phyloP scores from a whole-genome alignment of 2,888 invertebrate genomes.

The Aplocera efformata region DNA sequence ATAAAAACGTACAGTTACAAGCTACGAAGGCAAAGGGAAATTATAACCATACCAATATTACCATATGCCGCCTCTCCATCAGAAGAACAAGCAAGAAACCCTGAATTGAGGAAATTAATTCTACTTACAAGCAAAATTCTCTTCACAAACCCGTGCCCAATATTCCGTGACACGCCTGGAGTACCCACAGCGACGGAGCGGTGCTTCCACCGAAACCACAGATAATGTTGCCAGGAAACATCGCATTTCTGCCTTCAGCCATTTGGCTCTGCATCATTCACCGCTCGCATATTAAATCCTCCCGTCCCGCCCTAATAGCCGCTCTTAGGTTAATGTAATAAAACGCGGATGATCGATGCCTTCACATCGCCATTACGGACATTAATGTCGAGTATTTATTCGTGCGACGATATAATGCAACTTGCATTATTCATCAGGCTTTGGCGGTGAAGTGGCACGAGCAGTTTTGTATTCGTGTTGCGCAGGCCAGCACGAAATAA shows the following conservation, averaged over 20 bases:
- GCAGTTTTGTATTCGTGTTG: slow-evolving; percentile 2
- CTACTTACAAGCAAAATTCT: too few species aligned
- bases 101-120: too few species aligned
- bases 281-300: slow-evolving; percentile 76
- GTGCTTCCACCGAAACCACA: slow-evolving; percentile 56
- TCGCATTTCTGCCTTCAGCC: slow-evolving; percentile 54
- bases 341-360: slow-evolving; percentile 42
- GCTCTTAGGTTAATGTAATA: slow-evolving; percentile 75
- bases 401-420: slow-evolving; percentile 21
- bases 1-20: too few species aligned
- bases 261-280: slow-evolving; percentile 41
- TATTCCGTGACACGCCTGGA: too few species aligned
- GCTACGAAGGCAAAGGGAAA: too few species aligned
- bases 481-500: slow-evolving; percentile 2
- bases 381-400: slow-evolving; percentile 37
- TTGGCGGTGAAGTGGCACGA: slow-evolving; percentile 12
- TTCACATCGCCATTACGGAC: slow-evolving; percentile 48
- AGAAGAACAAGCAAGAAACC: too few species aligned
- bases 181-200: too few species aligned
- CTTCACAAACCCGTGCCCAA: too few species aligned
- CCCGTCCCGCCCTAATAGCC: slow-evolving; percentile 73
- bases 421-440: slow-evolving; percentile 18
- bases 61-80: too few species aligned
- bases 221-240: too few species aligned
- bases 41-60: too few species aligned